These are phyloP conservation scores for Pseudobourletiella spinata DNA, from an alignment of 1,140 invertebrate species.

Conservation along the genomic window DNA sequence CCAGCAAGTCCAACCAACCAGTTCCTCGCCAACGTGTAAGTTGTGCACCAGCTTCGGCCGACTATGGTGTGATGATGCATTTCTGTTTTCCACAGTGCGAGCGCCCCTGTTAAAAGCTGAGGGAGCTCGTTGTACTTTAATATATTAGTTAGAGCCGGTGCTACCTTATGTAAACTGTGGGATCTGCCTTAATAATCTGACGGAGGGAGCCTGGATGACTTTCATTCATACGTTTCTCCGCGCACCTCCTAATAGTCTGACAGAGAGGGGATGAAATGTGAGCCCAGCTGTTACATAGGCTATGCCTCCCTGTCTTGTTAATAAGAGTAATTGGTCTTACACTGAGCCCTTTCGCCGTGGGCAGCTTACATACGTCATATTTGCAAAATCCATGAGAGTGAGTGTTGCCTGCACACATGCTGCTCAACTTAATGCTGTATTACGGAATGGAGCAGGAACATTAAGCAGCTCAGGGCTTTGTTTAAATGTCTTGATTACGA, in stretches of 20 bases:
- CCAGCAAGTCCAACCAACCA: too few relatives aligned
- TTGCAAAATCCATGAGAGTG: not conserved
- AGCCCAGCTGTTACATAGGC: not conserved
- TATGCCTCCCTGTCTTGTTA: constrained; percentile 2
- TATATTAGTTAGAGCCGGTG: not conserved
- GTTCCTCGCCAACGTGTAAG: too few relatives aligned
- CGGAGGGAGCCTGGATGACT: too few relatives aligned
- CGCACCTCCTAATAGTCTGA: not conserved
- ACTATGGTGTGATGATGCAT: too few relatives aligned
- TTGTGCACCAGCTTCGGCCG: too few relatives aligned
- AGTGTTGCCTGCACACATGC: too few relatives aligned
- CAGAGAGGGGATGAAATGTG: not conserved
- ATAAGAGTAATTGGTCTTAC: not conserved
- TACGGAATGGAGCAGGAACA: too few relatives aligned
- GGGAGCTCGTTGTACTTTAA: not conserved
- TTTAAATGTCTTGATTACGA: too few relatives aligned
- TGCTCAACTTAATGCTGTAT: too few relatives aligned
- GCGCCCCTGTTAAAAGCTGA: not conserved
- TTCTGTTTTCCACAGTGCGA: too few relatives aligned
- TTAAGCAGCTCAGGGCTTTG: too few relatives aligned
- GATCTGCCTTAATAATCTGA: not conserved
- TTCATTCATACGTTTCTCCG: too few relatives aligned
- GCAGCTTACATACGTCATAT: not conserved
- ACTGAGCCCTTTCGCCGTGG: not conserved
- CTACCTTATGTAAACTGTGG: not conserved